Percentiles rank a stretch among this genome's conserved stretches.
These are phyloP conservation scores for Ctenicera cuprea DNA, from an alignment of 2,888 invertebrate species.

Conservation along the genomic window DNA sequence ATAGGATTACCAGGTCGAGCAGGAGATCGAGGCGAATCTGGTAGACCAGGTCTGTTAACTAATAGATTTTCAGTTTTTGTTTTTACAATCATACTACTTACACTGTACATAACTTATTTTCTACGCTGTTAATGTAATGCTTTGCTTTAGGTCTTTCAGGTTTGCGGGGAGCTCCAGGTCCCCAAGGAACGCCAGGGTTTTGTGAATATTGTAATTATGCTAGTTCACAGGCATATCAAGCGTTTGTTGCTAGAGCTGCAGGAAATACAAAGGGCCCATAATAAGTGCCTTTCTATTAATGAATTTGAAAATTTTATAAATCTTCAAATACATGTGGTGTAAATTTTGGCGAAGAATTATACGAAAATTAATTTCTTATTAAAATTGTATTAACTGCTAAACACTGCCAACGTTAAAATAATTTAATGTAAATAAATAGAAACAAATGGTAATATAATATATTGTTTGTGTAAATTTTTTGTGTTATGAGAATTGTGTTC, in stretches of 20 bases:
- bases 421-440: conserved; percentile 24
- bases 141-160: conserved; percentile 63
- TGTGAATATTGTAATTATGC: conserved; percentile 80
- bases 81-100: no score
- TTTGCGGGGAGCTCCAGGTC: conserved; percentile 78
- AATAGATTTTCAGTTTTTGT: conserved; percentile 15
- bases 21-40: conserved; percentile 86
- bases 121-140: neutral
- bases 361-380: neutral
- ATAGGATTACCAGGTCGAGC: conserved; percentile 81
- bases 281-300: conserved; percentile 4
- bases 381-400: conserved; percentile 9
- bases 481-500: conserved; percentile 9
- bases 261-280: conserved; percentile 78
- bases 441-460: neutral
- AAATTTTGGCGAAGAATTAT: neutral
- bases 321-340: neutral
- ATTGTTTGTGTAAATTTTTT: neutral
- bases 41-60: conserved; percentile 78
- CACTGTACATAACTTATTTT: neutral
- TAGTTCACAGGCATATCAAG: conserved; percentile 73
- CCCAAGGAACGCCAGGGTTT: conserved; percentile 79
- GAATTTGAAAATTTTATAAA: neutral
- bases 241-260: conserved; percentile 72
- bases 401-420: conserved; percentile 27